Base-by-base conservation (phyloP, 2,113 vertebrate species). In the Polypterus bichir region DNA sequence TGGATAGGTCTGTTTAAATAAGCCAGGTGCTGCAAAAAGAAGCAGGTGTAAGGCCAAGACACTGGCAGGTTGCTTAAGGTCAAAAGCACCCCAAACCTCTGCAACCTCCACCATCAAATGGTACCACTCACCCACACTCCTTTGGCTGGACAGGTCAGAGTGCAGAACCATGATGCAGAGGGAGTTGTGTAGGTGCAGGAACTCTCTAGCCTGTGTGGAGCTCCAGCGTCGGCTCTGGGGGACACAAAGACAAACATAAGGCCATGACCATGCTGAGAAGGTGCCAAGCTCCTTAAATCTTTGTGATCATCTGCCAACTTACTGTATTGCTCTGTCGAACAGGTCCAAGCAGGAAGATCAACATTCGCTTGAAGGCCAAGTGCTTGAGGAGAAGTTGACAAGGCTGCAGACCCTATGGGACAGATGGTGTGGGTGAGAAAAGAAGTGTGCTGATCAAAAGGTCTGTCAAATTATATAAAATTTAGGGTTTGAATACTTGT, bases 141-240 rank as follows among this genome's bases (percentile, higher is more conserved):
- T 85, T 68, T 92, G 91, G 10, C 86, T 78, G 54, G 81, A 83
- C 70, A 97, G 76, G 2, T 98, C 93, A 51, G 89, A 91, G 72
- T 97, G 88, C 61, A 98, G 77, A 63, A 96, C 92, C 52, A 99
- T 84, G 9, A 96, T 77, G 0, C 93, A 91, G 69, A 99, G 86
- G 1, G 90, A 92, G 67, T 88, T 96, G 80, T 98, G 96, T 56
- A 99, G 91, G 70, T 92, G 95, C 46, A 94, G 90, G 72, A 99
- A 98, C 76, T 99, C 96, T 1, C 95, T 90, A 5, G 95, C 92
- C 74, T 99, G 96, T 27, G 94, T 90, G 3, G 94, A 91, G 76
- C 89, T 98, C 96, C 96, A 99, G 8, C 95, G 87, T 5, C 96
- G 95, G 64, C 97, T 97, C 96, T 99, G 72, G 59, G 64, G n/a